These are phyloP conservation scores for Mustela lutreola DNA, from an alignment of 2,113 vertebrate genomes.

Conservation along the genomic window DNA sequence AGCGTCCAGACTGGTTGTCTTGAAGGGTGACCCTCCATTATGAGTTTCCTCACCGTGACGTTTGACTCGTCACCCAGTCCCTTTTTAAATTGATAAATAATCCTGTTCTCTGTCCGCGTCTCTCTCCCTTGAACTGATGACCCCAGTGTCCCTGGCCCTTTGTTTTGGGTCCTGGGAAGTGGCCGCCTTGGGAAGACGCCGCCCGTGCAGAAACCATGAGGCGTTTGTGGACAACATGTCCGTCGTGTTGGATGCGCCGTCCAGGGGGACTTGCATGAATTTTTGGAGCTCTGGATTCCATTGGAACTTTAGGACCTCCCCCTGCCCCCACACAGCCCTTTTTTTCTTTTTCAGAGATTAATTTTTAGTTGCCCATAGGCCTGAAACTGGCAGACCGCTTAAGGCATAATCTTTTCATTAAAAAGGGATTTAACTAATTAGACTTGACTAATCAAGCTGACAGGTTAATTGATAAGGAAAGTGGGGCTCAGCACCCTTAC, in stretches of 20 bases:
- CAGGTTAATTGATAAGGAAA: conserved; percentile 86
- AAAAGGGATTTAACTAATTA: conserved; percentile 86
- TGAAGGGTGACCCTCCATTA: background rate
- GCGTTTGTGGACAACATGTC: background rate
- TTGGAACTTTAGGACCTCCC: conserved; percentile 63
- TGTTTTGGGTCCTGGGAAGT: background rate
- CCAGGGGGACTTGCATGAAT: background rate
- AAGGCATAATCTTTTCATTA: conserved; percentile 86
- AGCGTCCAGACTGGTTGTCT: background rate
- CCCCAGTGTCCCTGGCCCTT: background rate
- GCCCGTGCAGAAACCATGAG: background rate
- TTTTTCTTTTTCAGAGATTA: conserved; percentile 59
- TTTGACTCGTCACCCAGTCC: background rate
- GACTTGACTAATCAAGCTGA: conserved; percentile 73
- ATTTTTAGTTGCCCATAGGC: conserved; percentile 55
- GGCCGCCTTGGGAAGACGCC: background rate
- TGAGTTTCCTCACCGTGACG: background rate
- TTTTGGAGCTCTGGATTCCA: conserved; percentile 59
- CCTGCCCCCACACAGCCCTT: background rate
- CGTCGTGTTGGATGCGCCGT: background rate
- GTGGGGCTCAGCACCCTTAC: conserved; percentile 68
- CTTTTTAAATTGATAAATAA: background rate
- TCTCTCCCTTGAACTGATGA: background rate
- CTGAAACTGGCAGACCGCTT: conserved; percentile 80
- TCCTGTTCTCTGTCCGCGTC: background rate